These are phyloP conservation scores for Ophion costatus DNA, from an alignment of 2,888 invertebrate species.

Conservation along the genomic window DNA sequence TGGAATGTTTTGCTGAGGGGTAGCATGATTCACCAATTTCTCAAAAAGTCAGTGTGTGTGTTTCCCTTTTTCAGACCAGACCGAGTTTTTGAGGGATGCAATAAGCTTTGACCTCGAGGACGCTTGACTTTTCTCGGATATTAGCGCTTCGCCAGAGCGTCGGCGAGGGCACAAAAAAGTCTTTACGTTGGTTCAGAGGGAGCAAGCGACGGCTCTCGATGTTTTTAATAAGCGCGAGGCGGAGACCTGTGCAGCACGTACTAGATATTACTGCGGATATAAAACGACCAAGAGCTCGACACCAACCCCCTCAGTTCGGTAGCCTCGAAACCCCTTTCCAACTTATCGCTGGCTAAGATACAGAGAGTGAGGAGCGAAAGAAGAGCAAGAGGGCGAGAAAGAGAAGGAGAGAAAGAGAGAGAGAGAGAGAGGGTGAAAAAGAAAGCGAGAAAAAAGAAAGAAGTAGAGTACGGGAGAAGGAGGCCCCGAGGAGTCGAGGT, in stretches of 20 bases:
- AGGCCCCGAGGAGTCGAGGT: constrained; percentile 52
- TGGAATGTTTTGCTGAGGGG: too few relatives aligned
- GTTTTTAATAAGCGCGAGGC: constrained; percentile 81
- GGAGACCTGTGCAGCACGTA: constrained; percentile 79
- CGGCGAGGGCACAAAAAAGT: constrained; percentile 35
- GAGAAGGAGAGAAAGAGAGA: constrained; percentile 8
- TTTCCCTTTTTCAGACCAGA: constrained; percentile 14
- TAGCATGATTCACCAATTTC: background rate
- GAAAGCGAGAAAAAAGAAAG: constrained; percentile 38
- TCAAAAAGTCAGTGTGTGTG: background rate
- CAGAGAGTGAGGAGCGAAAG: constrained; percentile 11
- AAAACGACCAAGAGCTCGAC: constrained; percentile 56
- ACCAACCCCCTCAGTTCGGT: constrained; percentile 37
- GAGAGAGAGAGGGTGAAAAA: constrained; percentile 35
- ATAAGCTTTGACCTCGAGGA: constrained; percentile 53
- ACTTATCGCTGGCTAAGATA: constrained; percentile 57
- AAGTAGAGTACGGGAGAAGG: constrained; percentile 28
- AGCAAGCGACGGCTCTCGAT: constrained; percentile 72
- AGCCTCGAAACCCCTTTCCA: constrained; percentile 65
- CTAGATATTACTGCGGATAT: constrained; percentile 78
- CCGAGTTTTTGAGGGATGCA: constrained; percentile 57
- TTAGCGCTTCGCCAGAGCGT: constrained; percentile 49
- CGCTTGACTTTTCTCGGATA: constrained; percentile 56
- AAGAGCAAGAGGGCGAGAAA: constrained; percentile 7
- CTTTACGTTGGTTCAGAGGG: constrained; percentile 34